These are phyloP conservation scores for Cremastinae sp. DNA, from an alignment of 2,888 invertebrate species.

Conservation along the genomic window DNA sequence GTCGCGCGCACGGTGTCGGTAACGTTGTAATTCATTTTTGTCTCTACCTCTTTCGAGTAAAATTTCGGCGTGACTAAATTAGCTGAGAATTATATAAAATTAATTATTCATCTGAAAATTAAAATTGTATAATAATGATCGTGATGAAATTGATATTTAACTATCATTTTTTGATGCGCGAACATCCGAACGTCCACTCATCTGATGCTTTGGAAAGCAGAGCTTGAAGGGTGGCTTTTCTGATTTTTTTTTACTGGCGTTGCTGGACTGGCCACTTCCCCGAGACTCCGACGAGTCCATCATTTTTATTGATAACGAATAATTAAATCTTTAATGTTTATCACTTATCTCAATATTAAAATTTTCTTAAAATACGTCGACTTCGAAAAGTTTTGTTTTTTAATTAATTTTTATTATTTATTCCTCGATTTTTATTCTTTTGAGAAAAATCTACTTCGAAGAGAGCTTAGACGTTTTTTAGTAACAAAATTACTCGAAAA, in stretches of 20 bases:
- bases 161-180: constrained; percentile 67
- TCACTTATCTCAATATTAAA: no score
- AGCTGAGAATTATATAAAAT: constrained; percentile 59
- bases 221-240: constrained; percentile 74
- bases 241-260: constrained; percentile 52
- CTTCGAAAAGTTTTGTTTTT: no score
- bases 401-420: no score
- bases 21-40: constrained; percentile 53
- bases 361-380: no score
- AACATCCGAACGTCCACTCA: constrained; percentile 70
- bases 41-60: constrained; percentile 67
- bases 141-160: constrained; percentile 55
- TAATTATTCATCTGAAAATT: background rate
- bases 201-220: constrained; percentile 71
- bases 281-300: constrained; percentile 60
- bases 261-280: constrained; percentile 47
- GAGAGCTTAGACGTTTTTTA: no score
- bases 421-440: no score
- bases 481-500: no score
- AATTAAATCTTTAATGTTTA: no score
- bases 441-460: no score
- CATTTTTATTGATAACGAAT: no score
- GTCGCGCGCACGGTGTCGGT: constrained; percentile 62
- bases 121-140: background rate
- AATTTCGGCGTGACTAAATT: constrained; percentile 73